Evolutionary conservation across 2,797 vertebrate genomes (phyloP).

Genomic region (Adrianichthys oophorus): DNA sequence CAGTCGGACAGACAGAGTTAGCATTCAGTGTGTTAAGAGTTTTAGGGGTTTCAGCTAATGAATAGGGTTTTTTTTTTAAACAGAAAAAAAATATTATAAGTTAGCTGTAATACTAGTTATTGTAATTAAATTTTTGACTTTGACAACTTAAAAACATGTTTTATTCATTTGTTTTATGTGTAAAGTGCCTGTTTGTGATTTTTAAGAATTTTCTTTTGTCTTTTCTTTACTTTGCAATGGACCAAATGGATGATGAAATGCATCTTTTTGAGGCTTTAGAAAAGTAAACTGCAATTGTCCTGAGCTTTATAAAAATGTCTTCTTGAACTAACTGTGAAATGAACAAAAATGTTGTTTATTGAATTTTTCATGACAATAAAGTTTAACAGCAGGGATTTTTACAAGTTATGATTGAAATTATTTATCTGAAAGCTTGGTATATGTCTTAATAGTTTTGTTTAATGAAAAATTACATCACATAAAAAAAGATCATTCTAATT

Average conservation of each 20-base stretch:
- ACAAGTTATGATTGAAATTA: slow-evolving; percentile 4
- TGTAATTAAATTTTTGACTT: too few relatives aligned
- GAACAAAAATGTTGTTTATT: too few relatives aligned
- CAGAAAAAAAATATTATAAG: too few relatives aligned
- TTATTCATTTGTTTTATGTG: too few relatives aligned
- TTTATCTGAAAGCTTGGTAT: not conserved
- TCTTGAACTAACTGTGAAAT: too few relatives aligned
- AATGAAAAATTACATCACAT: too few relatives aligned
- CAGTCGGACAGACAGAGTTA: too few relatives aligned
- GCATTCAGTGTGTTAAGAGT: too few relatives aligned
- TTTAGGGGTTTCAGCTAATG: not conserved
- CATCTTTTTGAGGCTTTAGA: slow-evolving; percentile 18
- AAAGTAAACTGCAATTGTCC: slow-evolving; percentile 2
- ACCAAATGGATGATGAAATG: slow-evolving; percentile 47
- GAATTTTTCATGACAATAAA: not conserved
- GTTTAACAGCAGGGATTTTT: slow-evolving; percentile 10
- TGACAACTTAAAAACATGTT: too few relatives aligned
- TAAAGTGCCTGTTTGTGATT: not conserved
- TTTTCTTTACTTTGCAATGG: slow-evolving; percentile 25
- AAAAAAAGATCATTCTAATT: too few relatives aligned
- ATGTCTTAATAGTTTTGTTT: too few relatives aligned
- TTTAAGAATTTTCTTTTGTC: not conserved
- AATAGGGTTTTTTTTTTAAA: not conserved
- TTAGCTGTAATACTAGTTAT: not conserved
- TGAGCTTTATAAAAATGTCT: too few relatives aligned